These are phyloP conservation scores for Drosophila flavopinicola DNA, from an alignment of 2,888 invertebrate genomes.

Conservation along the genomic window DNA sequence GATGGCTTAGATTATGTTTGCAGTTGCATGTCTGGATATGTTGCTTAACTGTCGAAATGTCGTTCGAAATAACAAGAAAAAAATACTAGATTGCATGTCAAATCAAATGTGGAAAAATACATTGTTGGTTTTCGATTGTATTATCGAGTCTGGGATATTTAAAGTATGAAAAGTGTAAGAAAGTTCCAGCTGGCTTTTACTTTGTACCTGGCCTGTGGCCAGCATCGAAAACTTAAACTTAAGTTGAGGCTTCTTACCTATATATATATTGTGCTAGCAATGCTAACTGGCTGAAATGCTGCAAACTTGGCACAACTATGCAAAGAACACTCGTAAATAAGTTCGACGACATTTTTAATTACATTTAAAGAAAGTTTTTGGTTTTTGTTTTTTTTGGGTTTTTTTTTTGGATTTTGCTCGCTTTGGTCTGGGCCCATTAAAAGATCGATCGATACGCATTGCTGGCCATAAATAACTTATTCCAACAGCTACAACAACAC, in stretches of 20 bases:
- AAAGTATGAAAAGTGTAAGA: neutral
- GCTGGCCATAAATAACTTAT: conserved; percentile 71
- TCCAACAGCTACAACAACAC: conserved; percentile 39
- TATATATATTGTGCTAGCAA: no score
- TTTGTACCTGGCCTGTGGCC: neutral
- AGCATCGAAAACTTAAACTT: conserved; percentile 7
- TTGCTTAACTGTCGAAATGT: conserved; percentile 17
- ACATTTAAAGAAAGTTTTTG: conserved; percentile 69
- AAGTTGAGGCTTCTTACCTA: conserved; percentile 16
- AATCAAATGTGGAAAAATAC: conserved; percentile 9
- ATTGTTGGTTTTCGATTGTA: neutral
- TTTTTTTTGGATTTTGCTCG: conserved; percentile 29
- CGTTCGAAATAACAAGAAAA: conserved; percentile 1
- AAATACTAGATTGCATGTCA: conserved; percentile 13
- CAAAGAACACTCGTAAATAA: conserved; percentile 77
- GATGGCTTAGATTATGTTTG: conserved; percentile 35
- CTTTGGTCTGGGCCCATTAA: conserved; percentile 35
- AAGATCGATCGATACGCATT: conserved; percentile 74
- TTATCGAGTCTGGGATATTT: neutral
- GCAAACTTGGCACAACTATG: conserved; percentile 62
- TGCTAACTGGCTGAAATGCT: conserved; percentile 17
- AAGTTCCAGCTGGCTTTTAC: neutral
- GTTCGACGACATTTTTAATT: conserved; percentile 79
- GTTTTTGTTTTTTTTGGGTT: conserved; percentile 9
- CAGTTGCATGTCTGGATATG: conserved; percentile 21